Conservation (phyloP, 2,113 vertebrate genomes). For the Hassar affinis region DNA sequence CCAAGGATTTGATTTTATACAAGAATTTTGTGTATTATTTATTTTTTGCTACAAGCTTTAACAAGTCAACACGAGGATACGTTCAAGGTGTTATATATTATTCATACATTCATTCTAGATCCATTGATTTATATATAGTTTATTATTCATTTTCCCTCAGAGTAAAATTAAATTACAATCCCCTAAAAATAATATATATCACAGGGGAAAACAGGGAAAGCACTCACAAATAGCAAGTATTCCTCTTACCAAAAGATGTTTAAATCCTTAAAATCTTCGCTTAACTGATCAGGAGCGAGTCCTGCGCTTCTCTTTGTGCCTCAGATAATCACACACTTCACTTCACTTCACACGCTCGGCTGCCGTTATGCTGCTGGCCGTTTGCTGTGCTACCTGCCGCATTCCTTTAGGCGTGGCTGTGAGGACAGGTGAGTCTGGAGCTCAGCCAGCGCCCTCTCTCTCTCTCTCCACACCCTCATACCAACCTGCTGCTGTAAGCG, state of each 20-base stretch:
- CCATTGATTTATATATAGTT: neutral
- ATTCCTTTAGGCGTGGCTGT: conserved; percentile 58
- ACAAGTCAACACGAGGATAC: neutral
- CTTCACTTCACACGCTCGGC: conserved; percentile 21
- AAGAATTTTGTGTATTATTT: neutral
- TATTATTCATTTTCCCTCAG: neutral
- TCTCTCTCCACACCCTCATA: conserved; percentile 57
- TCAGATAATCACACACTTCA: neutral
- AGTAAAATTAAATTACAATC: neutral
- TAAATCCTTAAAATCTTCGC: conserved; percentile 1
- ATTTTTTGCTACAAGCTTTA: neutral
- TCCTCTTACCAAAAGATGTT: neutral
- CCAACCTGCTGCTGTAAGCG: conserved; percentile 45
- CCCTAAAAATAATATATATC: neutral
- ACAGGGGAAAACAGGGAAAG: neutral
- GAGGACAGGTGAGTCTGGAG: conserved; percentile 59
- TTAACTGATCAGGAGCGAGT: neutral
- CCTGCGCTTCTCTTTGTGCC: neutral
- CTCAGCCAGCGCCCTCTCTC: conserved; percentile 46
- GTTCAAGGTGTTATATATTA: neutral
- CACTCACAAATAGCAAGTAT: conserved; percentile 5
- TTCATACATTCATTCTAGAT: neutral
- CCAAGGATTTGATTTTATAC: neutral
- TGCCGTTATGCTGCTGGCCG: conserved; percentile 28
- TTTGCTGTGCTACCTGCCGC: conserved; percentile 36